A percentile compares a stretch with the other conserved stretches of the same genome.
Conservation (phyloP, 1,140 invertebrate genomes). For the Panagrolaimus sp. region DNA sequence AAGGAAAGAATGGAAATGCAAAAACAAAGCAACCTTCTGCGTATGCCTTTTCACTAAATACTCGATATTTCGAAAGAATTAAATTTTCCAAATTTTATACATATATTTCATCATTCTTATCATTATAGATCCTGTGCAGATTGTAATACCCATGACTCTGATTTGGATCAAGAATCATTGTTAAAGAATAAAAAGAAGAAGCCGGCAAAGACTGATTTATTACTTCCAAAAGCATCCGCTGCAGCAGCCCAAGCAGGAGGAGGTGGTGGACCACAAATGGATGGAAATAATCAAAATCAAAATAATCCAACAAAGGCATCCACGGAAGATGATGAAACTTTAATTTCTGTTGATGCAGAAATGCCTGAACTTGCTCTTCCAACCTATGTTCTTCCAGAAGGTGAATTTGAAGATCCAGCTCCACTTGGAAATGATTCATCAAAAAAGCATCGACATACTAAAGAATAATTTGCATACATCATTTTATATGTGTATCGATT, state of each 20-base stretch:
- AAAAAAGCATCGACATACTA: no score
- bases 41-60: no score
- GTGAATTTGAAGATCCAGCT: conserved; percentile 13
- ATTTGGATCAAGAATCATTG: neutral
- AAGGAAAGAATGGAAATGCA: no score
- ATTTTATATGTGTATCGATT: no score
- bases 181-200: neutral
- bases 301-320: neutral
- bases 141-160: neutral
- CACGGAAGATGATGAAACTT: conserved; percentile 6
- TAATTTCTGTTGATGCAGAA: conserved; percentile 1
- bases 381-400: conserved; percentile 1
- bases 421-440: neutral
- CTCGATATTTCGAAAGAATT: no score
- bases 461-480: no score
- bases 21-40: no score
- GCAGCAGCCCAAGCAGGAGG: no score
- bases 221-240: neutral
- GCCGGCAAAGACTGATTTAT: neutral
- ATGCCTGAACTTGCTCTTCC: conserved; percentile 6
- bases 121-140: neutral
- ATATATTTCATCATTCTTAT: no score
- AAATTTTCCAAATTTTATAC: no score
- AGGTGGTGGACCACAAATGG: no score
- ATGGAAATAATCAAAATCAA: no score